These are phyloP conservation scores for Drosophila tropicalis DNA, from an alignment of 1,140 invertebrate genomes.

Conservation along the genomic window DNA sequence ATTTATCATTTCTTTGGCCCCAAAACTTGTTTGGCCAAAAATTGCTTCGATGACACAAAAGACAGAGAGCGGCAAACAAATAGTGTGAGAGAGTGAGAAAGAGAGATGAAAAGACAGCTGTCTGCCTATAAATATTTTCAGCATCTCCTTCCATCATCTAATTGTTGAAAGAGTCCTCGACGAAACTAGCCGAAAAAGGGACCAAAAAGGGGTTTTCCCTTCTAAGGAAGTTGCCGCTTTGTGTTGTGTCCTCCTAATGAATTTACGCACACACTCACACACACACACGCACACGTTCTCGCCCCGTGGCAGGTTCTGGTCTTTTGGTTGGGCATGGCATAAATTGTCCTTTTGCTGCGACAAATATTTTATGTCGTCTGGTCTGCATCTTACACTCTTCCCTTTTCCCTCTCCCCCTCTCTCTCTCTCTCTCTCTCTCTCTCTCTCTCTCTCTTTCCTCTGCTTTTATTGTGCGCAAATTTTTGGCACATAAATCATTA, in stretches of 20 bases:
- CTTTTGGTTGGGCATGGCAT: constrained; percentile 52
- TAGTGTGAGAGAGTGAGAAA: constrained; percentile 36
- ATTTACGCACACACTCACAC: constrained; percentile 64
- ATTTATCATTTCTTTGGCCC: constrained; percentile 61
- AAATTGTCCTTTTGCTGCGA: constrained; percentile 65
- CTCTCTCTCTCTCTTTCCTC: constrained; percentile 1
- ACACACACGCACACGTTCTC: neutral
- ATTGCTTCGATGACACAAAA: constrained; percentile 74
- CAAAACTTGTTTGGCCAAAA: constrained; percentile 35
- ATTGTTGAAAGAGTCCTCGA: constrained; percentile 64
- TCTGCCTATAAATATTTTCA: constrained; percentile 70
- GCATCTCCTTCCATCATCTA: constrained; percentile 40
- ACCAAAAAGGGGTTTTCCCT: constrained; percentile 17
- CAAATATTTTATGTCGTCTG: constrained; percentile 70
- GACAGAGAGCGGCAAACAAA: constrained; percentile 32
- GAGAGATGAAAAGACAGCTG: constrained; percentile 60
- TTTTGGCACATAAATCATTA: constrained; percentile 77
- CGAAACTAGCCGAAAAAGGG: constrained; percentile 11
- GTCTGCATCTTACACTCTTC: constrained; percentile 33
- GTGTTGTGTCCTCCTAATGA: constrained; percentile 58
- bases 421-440: constrained; percentile 4
- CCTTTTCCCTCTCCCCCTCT: constrained; percentile 9
- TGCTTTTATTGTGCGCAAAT: constrained; percentile 64
- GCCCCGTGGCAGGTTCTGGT: constrained; percentile 29
- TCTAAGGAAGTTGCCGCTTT: constrained; percentile 48